Base-by-base conservation (phyloP, 2,797 vertebrate species). In the Takifugu rubripes region DNA sequence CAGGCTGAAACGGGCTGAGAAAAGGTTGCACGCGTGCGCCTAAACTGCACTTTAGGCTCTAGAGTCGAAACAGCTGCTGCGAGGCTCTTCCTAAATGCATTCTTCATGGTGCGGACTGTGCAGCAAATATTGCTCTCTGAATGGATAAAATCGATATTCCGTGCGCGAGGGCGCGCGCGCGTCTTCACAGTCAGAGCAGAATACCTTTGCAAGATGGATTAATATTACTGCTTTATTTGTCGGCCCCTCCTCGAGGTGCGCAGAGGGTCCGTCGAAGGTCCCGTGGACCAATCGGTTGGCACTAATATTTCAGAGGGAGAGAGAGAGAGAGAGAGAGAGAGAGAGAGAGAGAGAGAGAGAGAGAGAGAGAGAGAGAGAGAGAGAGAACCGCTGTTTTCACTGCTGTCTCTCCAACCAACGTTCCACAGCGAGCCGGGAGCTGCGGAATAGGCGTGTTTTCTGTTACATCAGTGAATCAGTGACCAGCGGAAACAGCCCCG, bases 361-460 rank as follows among this genome's bases (percentile, higher is more conserved):
- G 55, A 21, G 50, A 36, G 54, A 57, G 47, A 45, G 56, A 31
- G 56, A 26, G 67, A 54, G 57, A 53, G 56, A 40, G 63, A 54
- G 61, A 25, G 66, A 50, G 59, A 64, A 61, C 75, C 77, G 70
- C 78, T 81, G 77, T 43, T 55, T 72, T 59, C 75, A 47, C 71
- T 66, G 72, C 75, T 72, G 72, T 52, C 33, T 56, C 79, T 75
- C 64, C 70, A 74, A 59, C 72, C 73, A 55, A 59, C 64, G 74
- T 36, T 36, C 29, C 74, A 78, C 66, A 69, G 64, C 56, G 75
- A 52, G 36, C 77, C 25, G 50, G 46, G 62, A 82, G 80, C 84
- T 80, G 86, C 86, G 89, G 90, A 91, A 89, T 92, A 91, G 75
- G 70, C 72, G 75, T 66, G 74, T 36, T 66, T 46, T 36, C 44